phyloP scores from a whole-genome alignment of 1,140 invertebrate genomes.

The Archegozetes longisetosus region DNA sequence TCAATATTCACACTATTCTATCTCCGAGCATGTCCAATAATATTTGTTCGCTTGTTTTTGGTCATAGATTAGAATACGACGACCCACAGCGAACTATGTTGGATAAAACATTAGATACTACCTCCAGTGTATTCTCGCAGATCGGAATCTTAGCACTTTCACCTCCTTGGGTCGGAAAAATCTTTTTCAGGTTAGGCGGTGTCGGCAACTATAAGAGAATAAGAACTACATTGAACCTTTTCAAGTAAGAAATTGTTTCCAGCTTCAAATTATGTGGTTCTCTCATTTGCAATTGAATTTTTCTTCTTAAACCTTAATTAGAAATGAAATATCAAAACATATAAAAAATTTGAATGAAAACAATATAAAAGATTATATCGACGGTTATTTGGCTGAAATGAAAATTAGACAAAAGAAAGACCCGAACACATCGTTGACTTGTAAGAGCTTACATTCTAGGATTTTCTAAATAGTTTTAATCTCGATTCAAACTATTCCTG shows the following conservation, averaged over 20 bases:
- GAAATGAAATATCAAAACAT: too few species aligned
- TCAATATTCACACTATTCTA: constrained; percentile 13
- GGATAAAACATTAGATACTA: constrained; percentile 3
- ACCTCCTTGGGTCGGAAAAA: constrained; percentile 5
- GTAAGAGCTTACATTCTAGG: constrained; percentile 3
- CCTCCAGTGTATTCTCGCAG: not conserved
- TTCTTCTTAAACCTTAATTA: too few species aligned
- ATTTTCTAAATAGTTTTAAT: not conserved
- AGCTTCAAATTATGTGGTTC: too few species aligned
- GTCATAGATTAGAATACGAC: constrained; percentile 16
- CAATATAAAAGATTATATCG: constrained; percentile 13
- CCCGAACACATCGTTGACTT: constrained; percentile 12
- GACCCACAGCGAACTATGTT: constrained; percentile 12
- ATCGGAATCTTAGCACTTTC: not conserved
- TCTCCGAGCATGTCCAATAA: constrained; percentile 18
- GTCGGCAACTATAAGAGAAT: constrained; percentile 5
- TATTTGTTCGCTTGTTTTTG: constrained; percentile 18
- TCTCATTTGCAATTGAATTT: too few species aligned
- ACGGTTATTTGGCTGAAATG: constrained; percentile 16
- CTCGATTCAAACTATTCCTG: not conserved
- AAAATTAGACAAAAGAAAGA: not conserved
- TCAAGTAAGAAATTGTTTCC: constrained; percentile 1
- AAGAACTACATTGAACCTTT: not conserved
- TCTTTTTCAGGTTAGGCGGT: constrained; percentile 7
- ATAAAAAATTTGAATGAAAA: not conserved